Percentiles rank a stretch among this genome's conserved stretches.
These are phyloP conservation scores for Fulmarus glacialis DNA, from an alignment of 2,113 vertebrate genomes.

Conservation along the genomic window DNA sequence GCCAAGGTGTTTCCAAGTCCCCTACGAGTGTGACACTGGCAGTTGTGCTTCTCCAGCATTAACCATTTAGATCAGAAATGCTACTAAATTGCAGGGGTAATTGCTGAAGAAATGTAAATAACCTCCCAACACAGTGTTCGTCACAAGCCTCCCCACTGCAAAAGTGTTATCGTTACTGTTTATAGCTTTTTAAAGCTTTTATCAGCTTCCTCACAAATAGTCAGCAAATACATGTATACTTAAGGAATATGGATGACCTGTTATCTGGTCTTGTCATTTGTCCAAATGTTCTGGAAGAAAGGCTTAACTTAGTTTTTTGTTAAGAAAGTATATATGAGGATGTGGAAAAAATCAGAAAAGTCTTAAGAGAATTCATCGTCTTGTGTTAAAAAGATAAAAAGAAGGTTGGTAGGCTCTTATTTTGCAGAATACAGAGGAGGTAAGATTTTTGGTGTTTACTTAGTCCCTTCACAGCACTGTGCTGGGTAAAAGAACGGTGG, in stretches of 20 bases:
- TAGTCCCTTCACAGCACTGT: neutral
- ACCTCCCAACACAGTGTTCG: neutral
- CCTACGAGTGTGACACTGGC: neutral
- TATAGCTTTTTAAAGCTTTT: conserved; percentile 6
- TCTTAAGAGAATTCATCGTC: neutral
- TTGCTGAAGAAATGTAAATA: neutral
- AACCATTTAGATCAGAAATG: neutral
- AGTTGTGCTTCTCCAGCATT: neutral
- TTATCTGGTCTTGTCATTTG: neutral
- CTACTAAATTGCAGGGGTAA: neutral
- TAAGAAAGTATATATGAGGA: neutral
- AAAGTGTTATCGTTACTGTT: neutral
- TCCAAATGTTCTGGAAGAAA: conserved; percentile 15
- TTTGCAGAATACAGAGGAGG: conserved; percentile 14
- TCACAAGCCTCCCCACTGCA: neutral
- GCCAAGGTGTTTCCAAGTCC: rapidly evolving
- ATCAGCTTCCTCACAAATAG: neutral
- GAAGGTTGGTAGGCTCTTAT: neutral
- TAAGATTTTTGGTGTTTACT: neutral
- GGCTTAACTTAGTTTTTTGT: neutral
- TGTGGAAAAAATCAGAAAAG: neutral
- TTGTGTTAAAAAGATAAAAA: conserved; percentile 20
- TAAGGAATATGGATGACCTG: neutral
- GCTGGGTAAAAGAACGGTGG: neutral
- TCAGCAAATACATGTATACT: neutral